Evolutionary conservation across 2,797 vertebrate species (phyloP).

Genomic region (Poecilia picta): DNA sequence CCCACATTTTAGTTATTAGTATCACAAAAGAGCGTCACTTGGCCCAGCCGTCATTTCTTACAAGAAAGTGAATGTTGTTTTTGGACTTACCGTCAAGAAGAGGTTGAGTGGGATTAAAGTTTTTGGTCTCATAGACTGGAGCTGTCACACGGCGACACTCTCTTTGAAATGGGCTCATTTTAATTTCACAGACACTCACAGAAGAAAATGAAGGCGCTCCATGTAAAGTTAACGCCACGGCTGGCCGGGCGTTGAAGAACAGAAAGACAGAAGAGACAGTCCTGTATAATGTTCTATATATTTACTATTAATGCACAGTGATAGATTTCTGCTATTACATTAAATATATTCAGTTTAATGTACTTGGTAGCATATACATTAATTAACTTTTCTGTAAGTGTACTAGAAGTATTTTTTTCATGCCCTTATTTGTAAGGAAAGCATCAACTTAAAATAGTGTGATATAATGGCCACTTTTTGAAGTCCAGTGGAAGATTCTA

Average conservation of each 20-base stretch:
- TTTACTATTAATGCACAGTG: neutral
- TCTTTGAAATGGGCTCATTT: slow-evolving; percentile 18
- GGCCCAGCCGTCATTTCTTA: slow-evolving; percentile 8
- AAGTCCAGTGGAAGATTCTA: neutral
- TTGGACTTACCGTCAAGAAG: slow-evolving; percentile 15
- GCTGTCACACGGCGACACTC: slow-evolving; percentile 8
- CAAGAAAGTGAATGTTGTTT: slow-evolving; percentile 4
- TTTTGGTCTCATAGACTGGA: slow-evolving; percentile 29
- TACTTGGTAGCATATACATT: too few relatives aligned
- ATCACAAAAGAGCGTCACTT: neutral
- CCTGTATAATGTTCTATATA: neutral
- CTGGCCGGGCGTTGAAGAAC: neutral
- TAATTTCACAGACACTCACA: slow-evolving; percentile 1
- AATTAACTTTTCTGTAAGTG: too few relatives aligned
- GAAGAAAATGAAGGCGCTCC: neutral
- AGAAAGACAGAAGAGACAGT: neutral
- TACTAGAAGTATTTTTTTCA: too few relatives aligned
- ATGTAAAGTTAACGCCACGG: neutral
- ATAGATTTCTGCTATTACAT: neutral
- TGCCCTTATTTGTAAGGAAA: neutral
- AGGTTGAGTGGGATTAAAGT: slow-evolving; percentile 25
- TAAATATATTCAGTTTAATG: neutral
- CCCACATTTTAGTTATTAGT: slow-evolving; percentile 17
- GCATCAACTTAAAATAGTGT: neutral
- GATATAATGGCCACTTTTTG: neutral